Percentiles rank a stretch among this genome's conserved stretches.
These are phyloP conservation scores for Aurelia sp. DNA, from an alignment of 30 jellyfish, hydroid and myxozoan genomes.

Conservation along the genomic window DNA sequence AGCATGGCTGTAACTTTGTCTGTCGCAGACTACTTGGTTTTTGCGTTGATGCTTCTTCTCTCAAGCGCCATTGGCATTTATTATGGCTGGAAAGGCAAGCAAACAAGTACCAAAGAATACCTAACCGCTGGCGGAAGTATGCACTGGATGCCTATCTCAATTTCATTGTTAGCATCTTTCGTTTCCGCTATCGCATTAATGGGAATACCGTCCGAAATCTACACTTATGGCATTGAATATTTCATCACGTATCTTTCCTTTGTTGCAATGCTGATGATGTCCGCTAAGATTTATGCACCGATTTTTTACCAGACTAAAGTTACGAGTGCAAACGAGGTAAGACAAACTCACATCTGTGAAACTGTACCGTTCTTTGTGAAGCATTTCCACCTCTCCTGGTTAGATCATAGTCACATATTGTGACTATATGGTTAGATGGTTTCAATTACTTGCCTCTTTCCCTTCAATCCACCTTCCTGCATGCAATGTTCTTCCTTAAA, in stretches of 20 bases:
- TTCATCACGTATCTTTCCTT: constrained; percentile 64
- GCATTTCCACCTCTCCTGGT: too few relatives aligned
- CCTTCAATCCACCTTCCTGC: too few relatives aligned
- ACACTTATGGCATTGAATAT: constrained; percentile 72
- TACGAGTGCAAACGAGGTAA: constrained; percentile 87
- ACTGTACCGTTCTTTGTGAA: too few relatives aligned
- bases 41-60: constrained; percentile 50
- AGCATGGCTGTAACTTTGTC: constrained; percentile 47
- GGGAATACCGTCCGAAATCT: constrained; percentile 72
- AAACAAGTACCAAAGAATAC: constrained; percentile 62
- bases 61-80: constrained; percentile 74
- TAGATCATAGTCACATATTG: too few relatives aligned
- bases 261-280: constrained; percentile 63
- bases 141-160: constrained; percentile 74
- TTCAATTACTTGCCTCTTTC: too few relatives aligned
- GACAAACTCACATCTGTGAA: background rate
- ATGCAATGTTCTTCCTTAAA: too few relatives aligned
- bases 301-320: constrained; percentile 83
- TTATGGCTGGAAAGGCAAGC: constrained; percentile 72
- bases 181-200: constrained; percentile 70
- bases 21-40: constrained; percentile 57
- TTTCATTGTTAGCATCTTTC: constrained; percentile 65
- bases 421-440: too few relatives aligned
- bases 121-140: constrained; percentile 75
- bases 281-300: constrained; percentile 79